Percentiles rank a stretch among this genome's conserved stretches.
These are phyloP conservation scores for Tympanoctomys barrerae DNA, from an alignment of 2,797 vertebrate genomes.

Conservation along the genomic window DNA sequence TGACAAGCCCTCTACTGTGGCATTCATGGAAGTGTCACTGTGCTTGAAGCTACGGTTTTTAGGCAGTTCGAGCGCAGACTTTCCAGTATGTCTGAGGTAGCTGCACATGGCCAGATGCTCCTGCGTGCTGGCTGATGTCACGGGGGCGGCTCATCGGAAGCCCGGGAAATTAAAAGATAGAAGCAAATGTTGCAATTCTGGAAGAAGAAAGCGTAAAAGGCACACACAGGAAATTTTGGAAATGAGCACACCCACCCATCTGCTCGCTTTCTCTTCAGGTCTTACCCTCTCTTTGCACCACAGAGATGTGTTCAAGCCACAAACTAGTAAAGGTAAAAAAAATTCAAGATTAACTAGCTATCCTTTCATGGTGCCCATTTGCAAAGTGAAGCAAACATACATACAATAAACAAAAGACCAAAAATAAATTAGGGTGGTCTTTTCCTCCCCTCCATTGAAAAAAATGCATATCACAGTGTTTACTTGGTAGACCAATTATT, in stretches of 20 bases:
- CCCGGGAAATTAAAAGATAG: conserved; percentile 47
- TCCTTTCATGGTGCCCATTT: conserved; percentile 40
- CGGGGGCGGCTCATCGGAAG: conserved; percentile 38
- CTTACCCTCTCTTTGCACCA: background rate
- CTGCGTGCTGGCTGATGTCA: conserved; percentile 66
- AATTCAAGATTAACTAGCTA: conserved; percentile 63
- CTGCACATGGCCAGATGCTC: conserved; percentile 50
- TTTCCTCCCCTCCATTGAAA: conserved; percentile 24
- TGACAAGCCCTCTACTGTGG: conserved; percentile 2
- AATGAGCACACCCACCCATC: background rate
- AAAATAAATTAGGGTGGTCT: conserved; percentile 49
- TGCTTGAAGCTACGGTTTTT: conserved; percentile 16
- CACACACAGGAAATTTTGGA: conserved; percentile 15
- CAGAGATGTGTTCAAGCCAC: conserved; percentile 20
- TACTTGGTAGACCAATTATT: conserved; percentile 83
- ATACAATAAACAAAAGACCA: background rate
- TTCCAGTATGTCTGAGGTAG: conserved; percentile 54
- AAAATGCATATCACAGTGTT: conserved; percentile 66
- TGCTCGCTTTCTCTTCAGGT: conserved; percentile 12
- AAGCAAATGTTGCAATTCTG: background rate
- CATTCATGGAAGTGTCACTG: background rate
- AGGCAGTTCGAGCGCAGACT: conserved; percentile 8
- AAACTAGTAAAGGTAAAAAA: conserved; percentile 58
- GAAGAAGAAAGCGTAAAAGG: conserved; percentile 36
- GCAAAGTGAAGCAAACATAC: conserved; percentile 29